These are phyloP conservation scores for Danionella dracula DNA, from an alignment of 2,797 vertebrate species.

Conservation along the genomic window DNA sequence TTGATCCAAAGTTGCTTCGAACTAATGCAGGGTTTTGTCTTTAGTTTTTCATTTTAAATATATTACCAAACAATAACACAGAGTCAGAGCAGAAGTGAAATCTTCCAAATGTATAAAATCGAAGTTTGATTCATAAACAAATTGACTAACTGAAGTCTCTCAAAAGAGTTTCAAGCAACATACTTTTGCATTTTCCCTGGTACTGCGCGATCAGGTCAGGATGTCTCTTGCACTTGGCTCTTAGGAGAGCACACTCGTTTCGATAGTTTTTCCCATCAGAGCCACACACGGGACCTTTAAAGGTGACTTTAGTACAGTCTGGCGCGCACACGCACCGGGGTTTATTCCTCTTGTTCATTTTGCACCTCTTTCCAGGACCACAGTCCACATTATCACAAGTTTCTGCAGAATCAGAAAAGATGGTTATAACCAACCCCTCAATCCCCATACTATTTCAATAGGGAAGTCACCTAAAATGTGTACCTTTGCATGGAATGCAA, in stretches of 20 bases:
- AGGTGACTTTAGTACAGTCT: constrained; percentile 82
- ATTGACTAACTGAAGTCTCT: too few relatives aligned
- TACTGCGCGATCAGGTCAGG: constrained; percentile 82
- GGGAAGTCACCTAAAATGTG: neutral
- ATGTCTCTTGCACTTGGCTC: constrained; percentile 81
- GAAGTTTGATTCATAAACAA: too few relatives aligned
- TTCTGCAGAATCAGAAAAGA: constrained; percentile 58
- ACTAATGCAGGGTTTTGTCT: too few relatives aligned
- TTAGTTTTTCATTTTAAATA: too few relatives aligned
- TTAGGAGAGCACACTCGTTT: constrained; percentile 80
- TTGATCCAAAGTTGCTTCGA: too few relatives aligned
- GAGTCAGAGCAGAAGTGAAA: too few relatives aligned
- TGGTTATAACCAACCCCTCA: neutral
- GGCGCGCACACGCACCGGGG: constrained; percentile 84
- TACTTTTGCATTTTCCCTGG: constrained; percentile 87
- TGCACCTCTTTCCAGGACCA: constrained; percentile 80
- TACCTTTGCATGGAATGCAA: constrained; percentile 85
- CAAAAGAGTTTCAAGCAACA: constrained; percentile 22
- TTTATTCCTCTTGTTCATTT: constrained; percentile 86
- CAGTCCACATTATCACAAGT: constrained; percentile 86
- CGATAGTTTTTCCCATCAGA: constrained; percentile 83
- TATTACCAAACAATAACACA: too few relatives aligned
- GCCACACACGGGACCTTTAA: constrained; percentile 80
- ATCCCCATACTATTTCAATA: neutral
- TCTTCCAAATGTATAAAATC: too few relatives aligned